Evolutionary conservation across 2,113 vertebrate genomes (phyloP).

Genomic region (Tinamus guttatus): DNA sequence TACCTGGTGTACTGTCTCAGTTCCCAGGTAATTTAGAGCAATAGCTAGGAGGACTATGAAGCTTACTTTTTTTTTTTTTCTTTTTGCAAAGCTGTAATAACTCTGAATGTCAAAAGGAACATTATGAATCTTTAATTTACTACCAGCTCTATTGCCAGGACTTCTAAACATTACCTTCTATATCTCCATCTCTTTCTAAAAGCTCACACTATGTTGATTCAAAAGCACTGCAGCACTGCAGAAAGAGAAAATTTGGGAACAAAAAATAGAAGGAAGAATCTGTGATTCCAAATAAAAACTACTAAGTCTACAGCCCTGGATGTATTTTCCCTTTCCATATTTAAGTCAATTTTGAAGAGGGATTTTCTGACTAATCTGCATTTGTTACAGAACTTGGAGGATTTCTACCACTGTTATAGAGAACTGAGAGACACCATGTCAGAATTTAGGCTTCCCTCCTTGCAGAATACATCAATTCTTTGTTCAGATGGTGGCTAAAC

Average conservation of each 20-base stretch:
- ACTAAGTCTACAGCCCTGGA: neutral
- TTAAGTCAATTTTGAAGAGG: neutral
- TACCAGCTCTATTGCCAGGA: neutral
- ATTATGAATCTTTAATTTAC: neutral
- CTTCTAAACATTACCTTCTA: neutral
- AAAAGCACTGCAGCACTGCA: neutral
- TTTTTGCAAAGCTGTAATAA: neutral
- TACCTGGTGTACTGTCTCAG: neutral
- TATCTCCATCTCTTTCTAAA: neutral
- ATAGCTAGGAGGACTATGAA: neutral
- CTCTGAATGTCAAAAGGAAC: neutral
- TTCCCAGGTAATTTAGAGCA: neutral
- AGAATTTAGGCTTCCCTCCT: neutral
- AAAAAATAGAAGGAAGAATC: neutral
- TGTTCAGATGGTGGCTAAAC: neutral
- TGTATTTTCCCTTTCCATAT: neutral
- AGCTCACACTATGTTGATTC: neutral
- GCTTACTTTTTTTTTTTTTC: neutral
- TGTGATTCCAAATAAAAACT: neutral
- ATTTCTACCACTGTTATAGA: neutral
- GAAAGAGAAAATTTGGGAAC: neutral
- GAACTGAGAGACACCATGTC: neutral
- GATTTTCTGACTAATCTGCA: slow-evolving; percentile 49
- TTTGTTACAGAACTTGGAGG: slow-evolving; percentile 28
- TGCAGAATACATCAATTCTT: neutral